These are phyloP conservation scores for Ceratitis capitata DNA, from an alignment of 1,140 invertebrate species.

Conservation along the genomic window DNA sequence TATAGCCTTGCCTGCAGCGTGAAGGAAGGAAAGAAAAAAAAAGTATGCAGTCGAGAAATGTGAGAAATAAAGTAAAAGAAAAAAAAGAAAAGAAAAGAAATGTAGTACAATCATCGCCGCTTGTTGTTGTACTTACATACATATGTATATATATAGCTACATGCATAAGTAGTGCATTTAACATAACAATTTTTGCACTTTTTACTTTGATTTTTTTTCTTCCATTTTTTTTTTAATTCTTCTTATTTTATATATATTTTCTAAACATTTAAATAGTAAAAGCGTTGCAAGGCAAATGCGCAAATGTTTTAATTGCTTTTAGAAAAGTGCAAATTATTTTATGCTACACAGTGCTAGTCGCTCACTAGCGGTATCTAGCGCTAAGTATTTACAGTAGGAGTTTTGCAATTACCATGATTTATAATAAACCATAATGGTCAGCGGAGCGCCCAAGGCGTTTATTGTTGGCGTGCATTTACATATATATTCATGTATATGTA, in stretches of 20 bases:
- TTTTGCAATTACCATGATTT: no score
- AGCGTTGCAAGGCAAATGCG: constrained; percentile 4
- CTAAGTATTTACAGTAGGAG: no score
- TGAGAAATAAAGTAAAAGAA: neutral
- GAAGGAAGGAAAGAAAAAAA: neutral
- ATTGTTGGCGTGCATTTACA: no score
- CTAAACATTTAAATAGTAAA: neutral
- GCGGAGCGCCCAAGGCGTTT: no score
- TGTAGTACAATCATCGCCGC: no score
- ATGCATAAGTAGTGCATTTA: neutral
- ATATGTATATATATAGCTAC: neutral
- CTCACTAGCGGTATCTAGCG: no score
- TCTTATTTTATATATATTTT: neutral
- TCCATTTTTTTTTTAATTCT: no score
- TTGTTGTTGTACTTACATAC: no score
- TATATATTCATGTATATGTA: neutral
- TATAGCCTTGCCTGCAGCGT: neutral
- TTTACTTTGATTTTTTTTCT: no score
- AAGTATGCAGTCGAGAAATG: neutral
- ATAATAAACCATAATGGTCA: no score
- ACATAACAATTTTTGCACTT: neutral
- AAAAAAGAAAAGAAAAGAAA: neutral
- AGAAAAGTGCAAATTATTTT: no score
- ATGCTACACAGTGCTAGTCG: neutral
- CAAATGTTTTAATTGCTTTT: constrained; percentile 2